phyloP scores from a whole-genome alignment of 2,113 vertebrate species.

The Tachysurus fulvidraco region DNA sequence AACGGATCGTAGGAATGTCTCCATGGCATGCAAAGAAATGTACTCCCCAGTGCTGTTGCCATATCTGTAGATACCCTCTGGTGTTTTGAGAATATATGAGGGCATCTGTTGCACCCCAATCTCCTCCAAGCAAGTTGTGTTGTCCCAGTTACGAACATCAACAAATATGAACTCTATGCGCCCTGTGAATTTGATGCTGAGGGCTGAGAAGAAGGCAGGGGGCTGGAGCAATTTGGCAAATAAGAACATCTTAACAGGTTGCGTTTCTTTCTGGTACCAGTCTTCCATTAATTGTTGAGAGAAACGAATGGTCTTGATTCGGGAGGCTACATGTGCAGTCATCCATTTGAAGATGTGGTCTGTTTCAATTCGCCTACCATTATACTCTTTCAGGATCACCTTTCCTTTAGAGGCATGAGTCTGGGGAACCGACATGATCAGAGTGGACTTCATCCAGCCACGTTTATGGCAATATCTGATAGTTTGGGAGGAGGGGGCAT shows the following conservation, averaged over 20 bases:
- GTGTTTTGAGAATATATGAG: conserved; percentile 92
- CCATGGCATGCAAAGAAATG: conserved; percentile 91
- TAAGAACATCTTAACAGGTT: conserved; percentile 90
- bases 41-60: conserved; percentile 93
- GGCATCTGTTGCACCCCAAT: conserved; percentile 84
- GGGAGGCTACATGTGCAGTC: conserved; percentile 88
- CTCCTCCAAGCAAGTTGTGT: conserved; percentile 82
- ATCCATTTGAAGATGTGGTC: conserved; percentile 98
- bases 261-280: conserved; percentile 84
- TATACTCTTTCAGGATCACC: conserved; percentile 95
- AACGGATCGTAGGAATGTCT: conserved; percentile 90
- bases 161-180: conserved; percentile 98
- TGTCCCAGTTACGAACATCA: conserved; percentile 88
- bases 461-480: conserved; percentile 89
- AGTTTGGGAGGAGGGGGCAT: not conserved
- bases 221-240: conserved; percentile 90
- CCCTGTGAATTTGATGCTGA: conserved; percentile 97
- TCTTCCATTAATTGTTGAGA: conserved; percentile 83
- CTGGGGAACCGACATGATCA: conserved; percentile 96
- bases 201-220: conserved; percentile 91
- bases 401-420: conserved; percentile 95
- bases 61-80: conserved; percentile 93
- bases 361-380: conserved; percentile 79
- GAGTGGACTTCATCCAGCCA: conserved; percentile 91
- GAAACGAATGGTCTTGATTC: conserved; percentile 87